phyloP scores from a whole-genome alignment of 2,888 invertebrate genomes.

The Agrotis puta region DNA sequence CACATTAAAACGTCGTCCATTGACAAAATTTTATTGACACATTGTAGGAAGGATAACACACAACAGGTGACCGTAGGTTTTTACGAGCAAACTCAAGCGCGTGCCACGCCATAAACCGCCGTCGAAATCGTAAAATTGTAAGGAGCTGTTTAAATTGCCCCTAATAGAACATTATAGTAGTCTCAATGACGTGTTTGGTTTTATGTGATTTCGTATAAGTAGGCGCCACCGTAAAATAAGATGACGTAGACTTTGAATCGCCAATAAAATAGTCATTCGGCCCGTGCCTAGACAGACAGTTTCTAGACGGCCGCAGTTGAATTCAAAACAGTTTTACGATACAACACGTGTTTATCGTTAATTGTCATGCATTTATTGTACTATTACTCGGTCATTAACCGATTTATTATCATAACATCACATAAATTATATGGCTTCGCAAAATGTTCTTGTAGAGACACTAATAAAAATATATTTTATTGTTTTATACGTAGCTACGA shows the following conservation, averaged over 20 bases:
- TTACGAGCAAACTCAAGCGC: constrained; percentile 84
- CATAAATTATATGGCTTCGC: constrained; percentile 44
- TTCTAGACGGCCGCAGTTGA: constrained; percentile 67
- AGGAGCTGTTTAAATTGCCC: constrained; percentile 84
- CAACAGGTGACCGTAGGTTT: constrained; percentile 89
- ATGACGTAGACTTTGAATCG: constrained; percentile 69
- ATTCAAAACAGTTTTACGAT: constrained; percentile 64
- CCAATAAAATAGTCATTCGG: constrained; percentile 71
- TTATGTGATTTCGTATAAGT: constrained; percentile 81
- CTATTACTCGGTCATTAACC: constrained; percentile 59
- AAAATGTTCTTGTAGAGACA: constrained; percentile 22
- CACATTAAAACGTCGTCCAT: constrained; percentile 85
- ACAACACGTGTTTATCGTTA: constrained; percentile 60
- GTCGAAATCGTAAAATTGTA: constrained; percentile 85
- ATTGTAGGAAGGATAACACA: constrained; percentile 80
- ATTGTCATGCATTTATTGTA: constrained; percentile 57
- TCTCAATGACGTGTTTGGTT: constrained; percentile 84
- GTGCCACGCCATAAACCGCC: constrained; percentile 82
- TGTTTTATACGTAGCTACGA: constrained; percentile 3
- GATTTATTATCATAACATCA: constrained; percentile 55
- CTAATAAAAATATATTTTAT: constrained; percentile 21
- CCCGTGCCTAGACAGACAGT: constrained; percentile 68
- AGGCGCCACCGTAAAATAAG: constrained; percentile 77
- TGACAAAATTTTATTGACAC: constrained; percentile 86
- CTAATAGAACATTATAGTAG: constrained; percentile 85